Conservation (phyloP, 2,797 vertebrate genomes). For the Acanthis flammea region DNA sequence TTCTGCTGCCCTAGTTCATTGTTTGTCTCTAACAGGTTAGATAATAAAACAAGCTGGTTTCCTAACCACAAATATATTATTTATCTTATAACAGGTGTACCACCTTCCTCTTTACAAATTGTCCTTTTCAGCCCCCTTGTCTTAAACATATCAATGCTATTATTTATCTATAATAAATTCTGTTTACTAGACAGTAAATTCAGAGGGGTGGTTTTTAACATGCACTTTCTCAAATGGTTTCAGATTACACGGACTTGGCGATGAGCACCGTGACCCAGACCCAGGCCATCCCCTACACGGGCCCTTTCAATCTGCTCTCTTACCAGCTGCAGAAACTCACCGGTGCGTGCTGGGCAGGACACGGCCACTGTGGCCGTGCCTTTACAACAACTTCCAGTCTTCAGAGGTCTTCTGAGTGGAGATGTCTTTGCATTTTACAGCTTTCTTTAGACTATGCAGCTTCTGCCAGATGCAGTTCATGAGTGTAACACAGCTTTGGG, state of each 20-base stretch:
- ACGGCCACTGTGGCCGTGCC: accelerated
- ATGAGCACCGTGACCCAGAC: conserved; percentile 94
- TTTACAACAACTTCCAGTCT: background rate
- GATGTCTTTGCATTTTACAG: background rate
- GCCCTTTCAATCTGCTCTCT: conserved; percentile 87
- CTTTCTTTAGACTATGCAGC: background rate
- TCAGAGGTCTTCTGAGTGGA: background rate
- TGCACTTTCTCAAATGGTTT: background rate
- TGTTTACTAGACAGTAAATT: background rate
- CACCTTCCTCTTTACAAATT: background rate
- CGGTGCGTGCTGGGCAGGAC: conserved; percentile 69
- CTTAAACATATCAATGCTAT: background rate
- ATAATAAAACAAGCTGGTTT: background rate
- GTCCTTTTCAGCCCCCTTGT: background rate
- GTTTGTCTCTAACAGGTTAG: background rate
- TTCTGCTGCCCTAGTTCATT: background rate
- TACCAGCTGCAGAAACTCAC: conserved; percentile 88
- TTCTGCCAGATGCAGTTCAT: background rate
- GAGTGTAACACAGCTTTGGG: background rate
- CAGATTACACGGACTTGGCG: conserved; percentile 91
- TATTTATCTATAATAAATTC: background rate
- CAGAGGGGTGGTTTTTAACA: background rate
- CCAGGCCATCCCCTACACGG: conserved; percentile 88
- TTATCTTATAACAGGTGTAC: background rate
- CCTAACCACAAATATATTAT: background rate